Base-by-base conservation (phyloP, 2,113 vertebrate species). In the Spea bombifrons region DNA sequence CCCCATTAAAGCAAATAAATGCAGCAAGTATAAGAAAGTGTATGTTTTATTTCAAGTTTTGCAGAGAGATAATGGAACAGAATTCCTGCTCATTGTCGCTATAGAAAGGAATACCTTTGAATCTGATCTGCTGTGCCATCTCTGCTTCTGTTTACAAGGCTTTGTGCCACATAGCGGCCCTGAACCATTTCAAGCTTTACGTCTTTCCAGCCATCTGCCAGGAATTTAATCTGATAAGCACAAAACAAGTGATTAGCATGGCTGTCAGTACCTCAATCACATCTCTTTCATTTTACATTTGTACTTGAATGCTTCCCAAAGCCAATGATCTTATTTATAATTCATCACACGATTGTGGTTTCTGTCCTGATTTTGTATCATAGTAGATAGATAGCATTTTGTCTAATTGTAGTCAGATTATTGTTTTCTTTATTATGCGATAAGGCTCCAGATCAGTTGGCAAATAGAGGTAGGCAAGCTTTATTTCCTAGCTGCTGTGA, bases 81-180 rank as follows among this genome's bases (percentile, higher is more conserved):
- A 30, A 30, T 30, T 30, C 30, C 30, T 30, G 30, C 30, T 30
- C 30, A 30, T 30, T 30, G 30, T 30, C 1, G 30, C 30, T 30
- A 30, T 10, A 4, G 53, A 66, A 10, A 7, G 16, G 57, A 83
- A 81, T 77, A 96, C 95, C 93, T 94, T 78, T 83, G 83, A 48
- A 94, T 84, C 15, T 86, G 83, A 13, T 92, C 89, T 16, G 85
- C 83, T 0, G 92, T 93, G 16, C 94, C 86, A 61, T 90, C 92
- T 47, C 82, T 86, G 75, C 86, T 93, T 75, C 87, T 88, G 84
- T 84, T 91, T 47, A 91, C 91, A 75, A 95, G 85, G 44, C 90
- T 93, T 7, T 93, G 90, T 1, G 96, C 87, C 63, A 96, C 88
- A 15, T 95, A 92, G 44, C 89, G 92, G 10, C 94, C 95, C 7